A percentile compares a stretch with the other conserved stretches of the same genome.
Evolutionary conservation across 2,113 vertebrate species (phyloP).

Genomic region (Danionella cerebrum): DNA sequence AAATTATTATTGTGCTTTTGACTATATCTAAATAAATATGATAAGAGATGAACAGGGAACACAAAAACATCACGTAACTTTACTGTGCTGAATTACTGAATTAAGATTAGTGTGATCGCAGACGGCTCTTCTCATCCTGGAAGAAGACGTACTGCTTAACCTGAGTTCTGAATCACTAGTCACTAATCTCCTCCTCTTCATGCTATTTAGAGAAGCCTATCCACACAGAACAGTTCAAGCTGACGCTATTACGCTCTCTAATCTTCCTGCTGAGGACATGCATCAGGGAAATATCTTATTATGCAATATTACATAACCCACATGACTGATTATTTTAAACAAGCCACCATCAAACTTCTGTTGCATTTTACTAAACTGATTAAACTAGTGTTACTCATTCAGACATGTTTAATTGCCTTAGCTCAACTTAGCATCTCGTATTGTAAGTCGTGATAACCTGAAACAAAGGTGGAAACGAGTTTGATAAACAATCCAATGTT

Average conservation of each 20-base stretch:
- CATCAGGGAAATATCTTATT: neutral
- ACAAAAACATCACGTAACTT: too few species aligned
- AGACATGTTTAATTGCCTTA: too few species aligned
- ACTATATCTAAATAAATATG: too few species aligned
- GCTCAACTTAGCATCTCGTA: too few species aligned
- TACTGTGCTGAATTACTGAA: too few species aligned
- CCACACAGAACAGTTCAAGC: conserved; percentile 10
- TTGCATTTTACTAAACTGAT: too few species aligned
- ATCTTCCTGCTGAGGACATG: neutral
- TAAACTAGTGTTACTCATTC: too few species aligned
- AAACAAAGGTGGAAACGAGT: too few species aligned
- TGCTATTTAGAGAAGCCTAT: conserved; percentile 51
- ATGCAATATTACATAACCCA: neutral
- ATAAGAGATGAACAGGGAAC: too few species aligned
- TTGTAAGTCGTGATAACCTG: too few species aligned
- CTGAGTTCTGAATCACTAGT: conserved; percentile 45
- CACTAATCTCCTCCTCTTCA: conserved; percentile 1
- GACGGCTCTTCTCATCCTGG: neutral
- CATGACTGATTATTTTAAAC: neutral
- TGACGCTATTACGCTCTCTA: conserved; percentile 14
- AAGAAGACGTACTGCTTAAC: neutral
- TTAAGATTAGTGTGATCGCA: neutral
- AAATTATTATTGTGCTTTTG: neutral
- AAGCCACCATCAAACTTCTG: neutral
- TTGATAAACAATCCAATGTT: too few species aligned